Conservation (phyloP, 1,140 invertebrate genomes). For the Leptinotarsa undecemlineata region DNA sequence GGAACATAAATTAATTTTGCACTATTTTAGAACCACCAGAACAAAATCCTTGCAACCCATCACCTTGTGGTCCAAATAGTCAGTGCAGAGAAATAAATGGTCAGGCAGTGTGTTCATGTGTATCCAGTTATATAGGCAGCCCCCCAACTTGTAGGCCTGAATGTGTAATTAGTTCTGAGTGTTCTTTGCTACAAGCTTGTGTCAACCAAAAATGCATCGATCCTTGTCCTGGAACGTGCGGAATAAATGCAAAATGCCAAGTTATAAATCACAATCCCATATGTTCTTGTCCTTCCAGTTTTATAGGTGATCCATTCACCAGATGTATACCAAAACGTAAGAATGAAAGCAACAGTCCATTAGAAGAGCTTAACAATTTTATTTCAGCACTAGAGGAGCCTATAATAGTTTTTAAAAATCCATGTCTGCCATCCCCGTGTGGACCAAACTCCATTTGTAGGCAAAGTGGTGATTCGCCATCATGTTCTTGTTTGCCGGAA, state of each 20-base stretch:
- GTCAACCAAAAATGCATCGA: slow-evolving; percentile 77
- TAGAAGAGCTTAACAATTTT: neutral
- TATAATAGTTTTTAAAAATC: slow-evolving; percentile 54
- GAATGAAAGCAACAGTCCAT: slow-evolving; percentile 29
- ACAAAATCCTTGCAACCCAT: slow-evolving; percentile 51
- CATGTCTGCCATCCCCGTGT: slow-evolving; percentile 70
- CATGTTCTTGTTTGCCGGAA: slow-evolving; percentile 67
- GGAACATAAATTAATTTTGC: neutral
- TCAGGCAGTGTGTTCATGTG: slow-evolving; percentile 72
- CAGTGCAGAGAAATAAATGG: slow-evolving; percentile 66
- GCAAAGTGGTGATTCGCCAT: slow-evolving; percentile 62
- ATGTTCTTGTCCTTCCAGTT: slow-evolving; percentile 74
- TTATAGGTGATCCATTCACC: slow-evolving; percentile 73
- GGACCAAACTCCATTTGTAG: slow-evolving; percentile 71
- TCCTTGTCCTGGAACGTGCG: slow-evolving; percentile 81
- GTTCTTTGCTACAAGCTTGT: slow-evolving; percentile 74
- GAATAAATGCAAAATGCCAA: slow-evolving; percentile 75
- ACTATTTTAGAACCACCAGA: slow-evolving; percentile 31
- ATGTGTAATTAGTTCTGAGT: slow-evolving; percentile 78
- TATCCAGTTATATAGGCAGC: slow-evolving; percentile 74
- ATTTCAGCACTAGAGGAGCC: slow-evolving; percentile 53
- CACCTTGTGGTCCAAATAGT: slow-evolving; percentile 70
- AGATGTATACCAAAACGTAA: slow-evolving; percentile 44
- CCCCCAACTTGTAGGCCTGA: slow-evolving; percentile 80
- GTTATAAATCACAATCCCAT: slow-evolving; percentile 78